Base-by-base conservation (phyloP, 2,797 vertebrate species). In the Myioborus melanocephalus region DNA sequence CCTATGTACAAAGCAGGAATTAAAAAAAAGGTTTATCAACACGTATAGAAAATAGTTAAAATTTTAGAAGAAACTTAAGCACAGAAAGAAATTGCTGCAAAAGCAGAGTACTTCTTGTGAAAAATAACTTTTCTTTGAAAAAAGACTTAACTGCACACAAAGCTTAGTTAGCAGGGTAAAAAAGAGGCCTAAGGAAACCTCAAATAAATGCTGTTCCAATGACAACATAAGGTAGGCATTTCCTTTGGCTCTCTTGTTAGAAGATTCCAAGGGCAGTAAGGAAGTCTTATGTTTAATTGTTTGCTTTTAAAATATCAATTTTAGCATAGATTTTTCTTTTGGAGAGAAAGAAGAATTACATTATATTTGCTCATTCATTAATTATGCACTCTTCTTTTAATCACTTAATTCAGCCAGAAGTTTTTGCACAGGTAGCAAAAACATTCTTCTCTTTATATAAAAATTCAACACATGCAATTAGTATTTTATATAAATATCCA, bases 221-320 rank as follows among this genome's bases (percentile, higher is more conserved):
- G 94, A 96, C 89, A 96, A 89, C 89, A 94, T 94, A 96, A 97
- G 94, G 92, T 91, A 94, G 80, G 83, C 89, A 96, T 96, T 97
- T 96, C 95, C 91, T 96, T 92, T 93, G 89, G 94, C 92, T 95
- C 76, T 83, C 94, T 83, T 73, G 87, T 84, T 94, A 86, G 53
- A 94, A 87, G 89, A 96, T 81, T 95, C 94, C 77, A 82, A 91
- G 69, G 66, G 85, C 84, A 93, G 84, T 92, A 93, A 92, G 91
- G 65, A 96, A 94, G 65, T 76, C 88, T 94, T 90, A 89, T 65
- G 55, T 83, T 83, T 91, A 95, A 95, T 95, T 96, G 83, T 87
- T 91, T 79, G 73, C 77, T 88, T 89, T 88, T 70, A 86, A 93
- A 95, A 66, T 76, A 86, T 8, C 55, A 41, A 13, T 72, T 93